Evolutionary conservation across 1,140 invertebrate genomes (phyloP).

Genomic region (Coelopa frigida): DNA sequence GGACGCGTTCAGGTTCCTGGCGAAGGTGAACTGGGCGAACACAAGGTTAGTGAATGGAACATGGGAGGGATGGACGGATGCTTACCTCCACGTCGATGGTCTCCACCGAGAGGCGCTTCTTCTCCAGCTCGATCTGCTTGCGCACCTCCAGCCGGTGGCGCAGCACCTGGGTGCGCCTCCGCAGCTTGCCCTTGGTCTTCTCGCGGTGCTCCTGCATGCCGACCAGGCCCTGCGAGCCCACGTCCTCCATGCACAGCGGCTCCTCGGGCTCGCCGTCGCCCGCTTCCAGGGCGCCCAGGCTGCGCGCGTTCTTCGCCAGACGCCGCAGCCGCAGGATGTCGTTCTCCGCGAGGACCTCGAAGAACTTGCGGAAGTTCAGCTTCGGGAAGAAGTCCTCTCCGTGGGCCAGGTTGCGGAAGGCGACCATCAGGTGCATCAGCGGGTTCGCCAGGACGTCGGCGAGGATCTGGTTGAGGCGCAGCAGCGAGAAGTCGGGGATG

Average conservation of each 20-base stretch:
- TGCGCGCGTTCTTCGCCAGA: constrained; percentile 23
- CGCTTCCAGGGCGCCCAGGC: background rate
- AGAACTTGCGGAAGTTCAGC: constrained; percentile 55
- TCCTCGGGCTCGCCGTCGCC: background rate
- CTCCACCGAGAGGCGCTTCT: constrained; percentile 28
- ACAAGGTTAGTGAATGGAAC: background rate
- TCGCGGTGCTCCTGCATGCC: constrained; percentile 32
- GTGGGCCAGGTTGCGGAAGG: constrained; percentile 58
- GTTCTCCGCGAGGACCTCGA: constrained; percentile 52
- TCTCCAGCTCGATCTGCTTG: constrained; percentile 22
- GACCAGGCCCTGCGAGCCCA: constrained; percentile 21
- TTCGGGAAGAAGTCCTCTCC: constrained; percentile 57
- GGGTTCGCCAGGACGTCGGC: constrained; percentile 62
- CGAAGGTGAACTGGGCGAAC: constrained; percentile 40
- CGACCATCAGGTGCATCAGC: constrained; percentile 58
- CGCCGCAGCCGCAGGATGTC: constrained; percentile 46
- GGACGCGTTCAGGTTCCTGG: constrained; percentile 44
- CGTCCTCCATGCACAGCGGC: constrained; percentile 3
- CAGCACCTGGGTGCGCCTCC: constrained; percentile 32
- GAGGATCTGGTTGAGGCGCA: constrained; percentile 57
- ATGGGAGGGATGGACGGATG: background rate
- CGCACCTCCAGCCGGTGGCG: constrained; percentile 35
- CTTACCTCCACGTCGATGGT: constrained; percentile 38
- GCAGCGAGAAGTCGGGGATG: constrained; percentile 55
- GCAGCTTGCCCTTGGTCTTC: constrained; percentile 21